phyloP scores from a whole-genome alignment of 2,888 invertebrate genomes.

The Thumatha senex region DNA sequence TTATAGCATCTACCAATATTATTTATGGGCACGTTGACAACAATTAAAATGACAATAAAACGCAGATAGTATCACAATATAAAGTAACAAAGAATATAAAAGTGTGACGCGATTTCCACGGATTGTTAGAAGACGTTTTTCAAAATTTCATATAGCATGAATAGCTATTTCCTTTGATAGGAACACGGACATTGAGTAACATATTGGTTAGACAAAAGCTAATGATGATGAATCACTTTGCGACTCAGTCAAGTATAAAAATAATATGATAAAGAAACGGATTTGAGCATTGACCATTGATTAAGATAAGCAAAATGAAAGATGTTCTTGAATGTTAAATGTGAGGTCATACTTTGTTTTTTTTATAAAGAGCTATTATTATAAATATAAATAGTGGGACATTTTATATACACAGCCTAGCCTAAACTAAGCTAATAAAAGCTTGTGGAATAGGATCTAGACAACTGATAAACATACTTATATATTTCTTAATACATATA shows the following conservation, averaged over 20 bases:
- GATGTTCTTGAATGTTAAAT: not conserved
- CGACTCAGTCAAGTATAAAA: slow-evolving; percentile 1
- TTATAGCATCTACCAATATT: slow-evolving; percentile 20
- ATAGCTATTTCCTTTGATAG: slow-evolving; percentile 4
- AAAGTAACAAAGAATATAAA: slow-evolving; percentile 18
- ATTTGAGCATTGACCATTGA: not conserved
- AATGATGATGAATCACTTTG: slow-evolving; percentile 10
- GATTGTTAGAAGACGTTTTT: not conserved
- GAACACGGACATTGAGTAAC: not conserved
- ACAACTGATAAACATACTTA: no score
- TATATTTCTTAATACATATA: no score
- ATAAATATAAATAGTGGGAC: no score
- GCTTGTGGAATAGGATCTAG: no score
- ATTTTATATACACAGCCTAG: no score
- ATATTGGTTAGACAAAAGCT: slow-evolving; percentile 5
- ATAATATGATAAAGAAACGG: not conserved
- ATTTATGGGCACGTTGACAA: slow-evolving; percentile 27
- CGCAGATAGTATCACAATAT: slow-evolving; percentile 21
- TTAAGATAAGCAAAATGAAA: not conserved
- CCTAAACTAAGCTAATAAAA: no score
- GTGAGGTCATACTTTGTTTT: not conserved
- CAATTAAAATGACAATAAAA: slow-evolving; percentile 40
- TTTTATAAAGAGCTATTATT: no score
- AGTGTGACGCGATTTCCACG: slow-evolving; percentile 15
- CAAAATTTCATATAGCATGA: slow-evolving; percentile 1